A percentile compares a stretch with the other conserved stretches of the same genome.
Evolutionary conservation across 2,797 vertebrate genomes (phyloP).

Genomic region (Morus bassanus): DNA sequence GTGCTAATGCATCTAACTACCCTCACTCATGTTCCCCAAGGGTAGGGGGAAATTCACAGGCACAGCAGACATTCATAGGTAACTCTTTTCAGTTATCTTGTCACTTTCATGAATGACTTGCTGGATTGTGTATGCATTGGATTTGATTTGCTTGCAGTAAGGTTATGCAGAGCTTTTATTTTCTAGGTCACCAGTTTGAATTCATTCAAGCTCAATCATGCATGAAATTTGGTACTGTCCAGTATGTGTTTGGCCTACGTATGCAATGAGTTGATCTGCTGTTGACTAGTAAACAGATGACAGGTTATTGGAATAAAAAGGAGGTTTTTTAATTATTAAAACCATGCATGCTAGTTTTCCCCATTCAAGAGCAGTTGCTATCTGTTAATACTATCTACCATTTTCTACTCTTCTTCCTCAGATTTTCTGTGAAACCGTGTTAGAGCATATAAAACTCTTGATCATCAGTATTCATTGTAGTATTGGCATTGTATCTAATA

Average conservation of each 20-base stretch:
- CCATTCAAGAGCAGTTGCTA: background rate
- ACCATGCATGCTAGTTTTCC: background rate
- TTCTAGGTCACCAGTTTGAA: slow-evolving; percentile 46
- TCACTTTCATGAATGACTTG: background rate
- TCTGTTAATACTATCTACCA: background rate
- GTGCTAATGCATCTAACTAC: slow-evolving; percentile 99
- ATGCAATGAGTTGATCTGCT: background rate
- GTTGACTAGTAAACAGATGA: slow-evolving; percentile 3
- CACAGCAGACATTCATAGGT: slow-evolving; percentile 99
- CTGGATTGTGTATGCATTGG: background rate
- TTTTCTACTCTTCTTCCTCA: background rate
- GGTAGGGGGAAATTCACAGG: slow-evolving; percentile 91
- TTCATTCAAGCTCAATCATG: slow-evolving; percentile 3
- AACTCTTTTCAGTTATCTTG: slow-evolving; percentile 39
- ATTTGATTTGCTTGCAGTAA: background rate
- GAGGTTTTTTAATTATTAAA: background rate
- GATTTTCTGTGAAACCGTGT: background rate
- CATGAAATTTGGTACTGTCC: background rate
- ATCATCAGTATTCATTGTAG: background rate
- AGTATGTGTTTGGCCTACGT: background rate
- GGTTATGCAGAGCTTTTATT: background rate
- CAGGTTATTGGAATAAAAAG: background rate
- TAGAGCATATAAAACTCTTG: background rate
- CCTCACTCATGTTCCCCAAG: slow-evolving; percentile 98
- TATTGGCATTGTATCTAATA: background rate